Percentiles rank a stretch among this genome's conserved stretches.
phyloP scores from a whole-genome alignment of 2,888 invertebrate species.

The Anagyrus pseudococci region DNA sequence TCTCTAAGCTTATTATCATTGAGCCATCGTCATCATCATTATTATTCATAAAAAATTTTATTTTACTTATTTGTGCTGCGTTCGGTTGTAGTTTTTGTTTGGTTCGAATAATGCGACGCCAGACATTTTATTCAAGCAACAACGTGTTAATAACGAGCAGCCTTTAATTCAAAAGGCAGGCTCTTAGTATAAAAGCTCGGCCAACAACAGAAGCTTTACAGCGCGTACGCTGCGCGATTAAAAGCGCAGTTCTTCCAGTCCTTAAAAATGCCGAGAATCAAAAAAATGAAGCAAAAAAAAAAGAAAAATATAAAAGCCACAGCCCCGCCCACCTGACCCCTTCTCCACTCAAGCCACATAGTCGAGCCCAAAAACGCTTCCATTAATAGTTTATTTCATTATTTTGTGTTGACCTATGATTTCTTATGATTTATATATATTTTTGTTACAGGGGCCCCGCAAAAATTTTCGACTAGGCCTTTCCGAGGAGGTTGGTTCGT shows the following conservation, averaged over 20 bases:
- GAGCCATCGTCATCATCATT: too few relatives aligned
- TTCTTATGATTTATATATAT: constrained; percentile 60
- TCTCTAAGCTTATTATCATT: too few relatives aligned
- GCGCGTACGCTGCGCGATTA: constrained; percentile 5
- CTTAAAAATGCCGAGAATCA: constrained; percentile 11
- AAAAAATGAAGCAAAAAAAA: too few relatives aligned
- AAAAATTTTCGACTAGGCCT: constrained; percentile 61
- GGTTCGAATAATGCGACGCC: too few relatives aligned
- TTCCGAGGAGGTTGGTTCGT: constrained; percentile 62
- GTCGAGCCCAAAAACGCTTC: constrained; percentile 21
- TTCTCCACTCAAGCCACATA: background rate
- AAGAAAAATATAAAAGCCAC: constrained; percentile 3
- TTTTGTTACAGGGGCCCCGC: constrained; percentile 61
- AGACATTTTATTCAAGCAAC: too few relatives aligned
- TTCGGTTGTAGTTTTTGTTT: too few relatives aligned
- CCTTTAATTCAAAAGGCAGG: background rate
- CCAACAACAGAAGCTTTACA: too few relatives aligned
- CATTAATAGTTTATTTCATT: constrained; percentile 36
- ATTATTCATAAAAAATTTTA: too few relatives aligned
- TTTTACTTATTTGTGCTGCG: too few relatives aligned
- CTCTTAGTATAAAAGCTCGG: too few relatives aligned
- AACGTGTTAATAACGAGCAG: too few relatives aligned
- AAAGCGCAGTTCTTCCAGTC: constrained; percentile 18
- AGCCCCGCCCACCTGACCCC: too few relatives aligned
- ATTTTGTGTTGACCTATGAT: constrained; percentile 54